Evolutionary conservation across 2,888 invertebrate species (phyloP).

Genomic region (Drymonia ruficornis): DNA sequence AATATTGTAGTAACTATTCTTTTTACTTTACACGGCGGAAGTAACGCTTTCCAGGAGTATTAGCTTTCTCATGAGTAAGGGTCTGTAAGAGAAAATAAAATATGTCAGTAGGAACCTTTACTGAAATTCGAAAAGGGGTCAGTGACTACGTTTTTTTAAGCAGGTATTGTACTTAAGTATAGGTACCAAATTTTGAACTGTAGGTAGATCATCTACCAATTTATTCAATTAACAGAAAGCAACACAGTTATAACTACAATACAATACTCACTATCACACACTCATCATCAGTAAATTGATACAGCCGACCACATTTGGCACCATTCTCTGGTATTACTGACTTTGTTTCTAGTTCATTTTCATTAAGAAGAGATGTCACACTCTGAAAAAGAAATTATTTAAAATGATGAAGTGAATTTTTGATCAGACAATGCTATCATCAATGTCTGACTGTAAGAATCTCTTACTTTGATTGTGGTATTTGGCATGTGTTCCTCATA

Average conservation of each 20-base stretch:
- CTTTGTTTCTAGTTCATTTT: slow-evolving; percentile 74
- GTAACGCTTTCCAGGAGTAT: slow-evolving; percentile 80
- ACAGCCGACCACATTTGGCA: slow-evolving; percentile 67
- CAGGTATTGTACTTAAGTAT: too few species aligned
- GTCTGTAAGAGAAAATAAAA: slow-evolving; percentile 75
- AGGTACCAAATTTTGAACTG: too few species aligned
- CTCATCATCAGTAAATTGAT: slow-evolving; percentile 70
- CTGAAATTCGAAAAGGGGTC: too few species aligned
- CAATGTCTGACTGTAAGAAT: not conserved
- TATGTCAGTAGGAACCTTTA: too few species aligned
- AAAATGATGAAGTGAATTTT: not conserved
- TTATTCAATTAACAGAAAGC: not conserved
- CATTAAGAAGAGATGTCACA: slow-evolving; percentile 79
- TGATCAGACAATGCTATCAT: not conserved
- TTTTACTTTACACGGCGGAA: slow-evolving; percentile 74
- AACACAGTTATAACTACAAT: slow-evolving; percentile 3
- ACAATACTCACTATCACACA: slow-evolving; percentile 67
- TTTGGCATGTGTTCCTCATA: slow-evolving; percentile 88
- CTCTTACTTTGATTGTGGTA: slow-evolving; percentile 67
- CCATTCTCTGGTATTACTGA: slow-evolving; percentile 67
- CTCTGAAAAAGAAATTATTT: slow-evolving; percentile 71
- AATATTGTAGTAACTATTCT: not conserved
- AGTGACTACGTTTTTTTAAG: too few species aligned
- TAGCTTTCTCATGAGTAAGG: slow-evolving; percentile 81
- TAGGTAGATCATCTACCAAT: too few species aligned